phyloP scores from a whole-genome alignment of 92 coral and sea anemone species.

The Plumapathes pennacea region DNA sequence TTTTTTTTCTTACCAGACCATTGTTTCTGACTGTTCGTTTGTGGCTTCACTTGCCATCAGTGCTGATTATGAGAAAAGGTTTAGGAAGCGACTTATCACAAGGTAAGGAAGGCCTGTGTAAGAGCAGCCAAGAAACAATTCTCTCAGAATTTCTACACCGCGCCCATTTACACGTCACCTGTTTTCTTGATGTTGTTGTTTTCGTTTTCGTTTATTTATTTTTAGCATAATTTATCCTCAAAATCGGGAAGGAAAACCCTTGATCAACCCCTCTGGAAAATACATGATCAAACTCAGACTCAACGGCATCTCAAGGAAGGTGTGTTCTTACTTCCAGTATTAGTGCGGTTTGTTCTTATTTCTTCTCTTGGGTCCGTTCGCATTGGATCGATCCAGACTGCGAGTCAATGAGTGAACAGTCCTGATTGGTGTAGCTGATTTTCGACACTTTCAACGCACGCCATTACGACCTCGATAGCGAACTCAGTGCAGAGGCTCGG shows the following conservation, averaged over 20 bases:
- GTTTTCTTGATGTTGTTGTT: no score
- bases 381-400: no score
- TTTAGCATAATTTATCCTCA: conserved; percentile 94
- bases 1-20: conserved; percentile 65
- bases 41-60: conserved; percentile 95
- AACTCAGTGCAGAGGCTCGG: no score
- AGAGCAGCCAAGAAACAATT: neutral
- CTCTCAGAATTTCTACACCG: neutral
- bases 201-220: neutral
- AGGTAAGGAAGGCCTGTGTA: conserved; percentile 63
- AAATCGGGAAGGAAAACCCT: conserved; percentile 88
- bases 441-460: no score
- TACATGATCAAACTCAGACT: conserved; percentile 93
- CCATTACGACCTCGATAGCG: no score
- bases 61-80: conserved; percentile 93
- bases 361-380: no score
- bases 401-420: no score
- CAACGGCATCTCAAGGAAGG: conserved; percentile 93
- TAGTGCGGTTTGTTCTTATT: no score
- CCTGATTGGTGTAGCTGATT: no score
- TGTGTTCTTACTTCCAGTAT: no score
- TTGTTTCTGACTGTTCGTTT: conserved; percentile 96
- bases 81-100: conserved; percentile 86
- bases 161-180: no score
- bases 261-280: conserved; percentile 97